A percentile compares a stretch with the other conserved stretches of the same genome.
phyloP scores from a whole-genome alignment of 2,888 invertebrate genomes.

The Diaperis boleti region DNA sequence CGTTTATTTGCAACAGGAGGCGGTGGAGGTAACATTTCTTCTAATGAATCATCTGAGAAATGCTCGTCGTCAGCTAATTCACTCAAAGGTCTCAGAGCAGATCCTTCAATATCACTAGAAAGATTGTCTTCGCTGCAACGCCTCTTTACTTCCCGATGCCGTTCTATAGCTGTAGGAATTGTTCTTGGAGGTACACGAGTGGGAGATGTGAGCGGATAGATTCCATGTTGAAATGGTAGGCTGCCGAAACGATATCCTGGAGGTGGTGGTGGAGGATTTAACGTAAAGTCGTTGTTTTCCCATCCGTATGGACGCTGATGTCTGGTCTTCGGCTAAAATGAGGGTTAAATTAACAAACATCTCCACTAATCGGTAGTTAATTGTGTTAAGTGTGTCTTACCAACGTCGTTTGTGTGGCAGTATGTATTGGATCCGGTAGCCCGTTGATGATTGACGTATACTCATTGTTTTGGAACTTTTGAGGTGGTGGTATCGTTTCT shows the following conservation, averaged over 20 bases:
- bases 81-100: slow-evolving; percentile 58
- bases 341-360: too few species aligned
- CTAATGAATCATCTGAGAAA: slow-evolving; percentile 87
- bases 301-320: slow-evolving; percentile 82
- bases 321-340: slow-evolving; percentile 80
- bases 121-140: slow-evolving; percentile 63
- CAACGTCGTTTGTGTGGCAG: slow-evolving; percentile 84
- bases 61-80: slow-evolving; percentile 71
- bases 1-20: slow-evolving; percentile 73
- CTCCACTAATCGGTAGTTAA: not conserved
- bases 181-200: slow-evolving; percentile 73
- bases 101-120: slow-evolving; percentile 62
- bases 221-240: slow-evolving; percentile 75
- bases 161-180: slow-evolving; percentile 78
- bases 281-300: slow-evolving; percentile 69
- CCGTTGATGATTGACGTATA: slow-evolving; percentile 54
- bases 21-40: slow-evolving; percentile 79
- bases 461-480: slow-evolving; percentile 63
- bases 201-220: slow-evolving; percentile 71
- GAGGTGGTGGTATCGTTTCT: slow-evolving; percentile 64
- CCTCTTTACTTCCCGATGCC: slow-evolving; percentile 84
- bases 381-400: slow-evolving; percentile 67
- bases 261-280: slow-evolving; percentile 71
- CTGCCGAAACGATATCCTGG: slow-evolving; percentile 77
- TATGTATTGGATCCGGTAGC: slow-evolving; percentile 69